Evolutionary conservation across 1,140 invertebrate genomes (phyloP).

Genomic region (Phocides pigmalion): DNA sequence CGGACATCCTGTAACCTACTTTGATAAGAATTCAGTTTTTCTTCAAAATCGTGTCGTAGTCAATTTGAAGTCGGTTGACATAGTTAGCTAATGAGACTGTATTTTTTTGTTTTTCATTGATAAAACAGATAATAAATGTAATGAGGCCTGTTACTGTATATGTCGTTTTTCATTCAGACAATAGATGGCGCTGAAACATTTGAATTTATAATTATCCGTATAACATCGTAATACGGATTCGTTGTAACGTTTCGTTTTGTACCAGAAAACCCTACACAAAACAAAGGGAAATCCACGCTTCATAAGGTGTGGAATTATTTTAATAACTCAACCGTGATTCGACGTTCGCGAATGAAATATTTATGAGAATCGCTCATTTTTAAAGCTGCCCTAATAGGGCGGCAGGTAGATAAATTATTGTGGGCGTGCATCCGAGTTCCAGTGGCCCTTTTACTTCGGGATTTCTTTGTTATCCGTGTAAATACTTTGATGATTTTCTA

Average conservation of each 20-base stretch:
- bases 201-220: too few relatives aligned
- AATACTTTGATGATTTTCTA: too few relatives aligned
- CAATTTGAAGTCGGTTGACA: too few relatives aligned
- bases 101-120: too few relatives aligned
- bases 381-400: slow-evolving; percentile 24
- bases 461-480: not conserved
- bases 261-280: not conserved
- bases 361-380: slow-evolving; percentile 41
- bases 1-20: too few relatives aligned
- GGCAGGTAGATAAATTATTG: slow-evolving; percentile 18
- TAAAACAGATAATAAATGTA: too few relatives aligned
- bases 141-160: too few relatives aligned
- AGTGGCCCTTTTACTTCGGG: not conserved
- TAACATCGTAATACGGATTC: not conserved
- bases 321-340: slow-evolving; percentile 42
- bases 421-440: not conserved
- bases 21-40: too few relatives aligned
- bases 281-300: slow-evolving; percentile 29
- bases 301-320: slow-evolving; percentile 38
- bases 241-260: not conserved
- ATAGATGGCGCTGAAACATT: too few relatives aligned
- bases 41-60: too few relatives aligned
- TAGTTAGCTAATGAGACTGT: too few relatives aligned
- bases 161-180: too few relatives aligned
- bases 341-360: slow-evolving; percentile 43